Evolutionary conservation across 2,113 vertebrate genomes (phyloP), one percentile per base, ranked within the genome.

Genomic region (Labeo catla): DNA sequence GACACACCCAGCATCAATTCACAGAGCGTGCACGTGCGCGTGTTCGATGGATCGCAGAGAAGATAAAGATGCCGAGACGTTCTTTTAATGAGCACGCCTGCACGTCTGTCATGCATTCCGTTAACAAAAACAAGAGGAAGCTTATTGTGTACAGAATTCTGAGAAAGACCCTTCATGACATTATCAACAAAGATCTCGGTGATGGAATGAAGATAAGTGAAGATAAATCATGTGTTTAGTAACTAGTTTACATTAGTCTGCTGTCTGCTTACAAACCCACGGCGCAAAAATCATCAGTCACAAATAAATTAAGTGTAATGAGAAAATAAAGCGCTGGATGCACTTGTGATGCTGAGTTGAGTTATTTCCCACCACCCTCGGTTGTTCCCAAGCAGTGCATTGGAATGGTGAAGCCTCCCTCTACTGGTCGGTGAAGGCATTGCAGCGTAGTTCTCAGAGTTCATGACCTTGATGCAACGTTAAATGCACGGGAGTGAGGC

Each of bases 331-430:
- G 47, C 3, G 13, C 6, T 45, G 36, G 77, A 78, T 39, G 39
- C 57, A 81, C 78, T 57, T 63, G 34, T 72, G 77, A 74, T 80
- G 79, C 59, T 86, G 83, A 43, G 73, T 68, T 47, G 63, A 86
- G 80, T 65, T 74, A 9, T 50, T 82, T 59, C 43, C 49, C 78
- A 50, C 8, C 63, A 16, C 36, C 43, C 52, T 43, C n/a, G 39
- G 28, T 50, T 49, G 43, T 81, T 49, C 45, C 28, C 52, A 36
- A 21, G 8, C 57, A 8, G 73, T 34, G 45, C 28, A 28, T 59
- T 77, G 79, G 19, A 47, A 76, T 70, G 82, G 12, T 73, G 70
- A 87, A 13, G 81, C 34, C 81, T 77, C 89, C 81, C 89, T 86
- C 89, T 90, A 86, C 81, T 88, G 89, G 83, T 45, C 13, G 12